Conservation (phyloP, 2,797 vertebrate species). For the Loris lydekkerianus region DNA sequence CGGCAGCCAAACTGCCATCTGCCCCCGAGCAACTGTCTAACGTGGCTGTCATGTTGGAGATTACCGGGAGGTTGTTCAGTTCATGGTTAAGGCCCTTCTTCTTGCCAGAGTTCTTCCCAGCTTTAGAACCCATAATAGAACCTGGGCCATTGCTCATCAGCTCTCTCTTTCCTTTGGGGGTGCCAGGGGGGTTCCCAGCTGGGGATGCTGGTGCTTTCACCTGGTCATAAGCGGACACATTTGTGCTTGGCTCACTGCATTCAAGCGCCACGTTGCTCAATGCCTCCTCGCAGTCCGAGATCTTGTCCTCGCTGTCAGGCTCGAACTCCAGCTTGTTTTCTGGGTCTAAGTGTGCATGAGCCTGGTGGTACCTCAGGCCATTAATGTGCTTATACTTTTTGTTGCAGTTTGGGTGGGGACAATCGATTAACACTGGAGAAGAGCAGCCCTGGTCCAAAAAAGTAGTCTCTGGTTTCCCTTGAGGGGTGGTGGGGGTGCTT, state of each 20-base stretch:
- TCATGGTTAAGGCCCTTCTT: constrained; percentile 95
- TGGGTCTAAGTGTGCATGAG: constrained; percentile 96
- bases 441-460: constrained; percentile 97
- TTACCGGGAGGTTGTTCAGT: constrained; percentile 95
- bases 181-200: constrained; percentile 92
- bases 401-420: constrained; percentile 99
- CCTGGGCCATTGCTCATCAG: constrained; percentile 93
- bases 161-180: constrained; percentile 95
- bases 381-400: constrained; percentile 99
- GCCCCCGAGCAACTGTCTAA: constrained; percentile 94
- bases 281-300: constrained; percentile 96
- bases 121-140: constrained; percentile 91
- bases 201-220: constrained; percentile 93
- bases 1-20: constrained; percentile 93
- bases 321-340: constrained; percentile 96
- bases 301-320: constrained; percentile 95
- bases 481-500: constrained; percentile 97
- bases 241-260: constrained; percentile 92
- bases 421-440: constrained; percentile 98
- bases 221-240: constrained; percentile 87
- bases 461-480: constrained; percentile 94
- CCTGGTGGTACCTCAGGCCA: constrained; percentile 98
- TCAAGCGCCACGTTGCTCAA: constrained; percentile 93
- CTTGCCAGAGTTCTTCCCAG: constrained; percentile 94
- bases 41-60: constrained; percentile 97